These are phyloP conservation scores for Cavia aperea DNA, from an alignment of 2,113 vertebrate species.

Conservation along the genomic window DNA sequence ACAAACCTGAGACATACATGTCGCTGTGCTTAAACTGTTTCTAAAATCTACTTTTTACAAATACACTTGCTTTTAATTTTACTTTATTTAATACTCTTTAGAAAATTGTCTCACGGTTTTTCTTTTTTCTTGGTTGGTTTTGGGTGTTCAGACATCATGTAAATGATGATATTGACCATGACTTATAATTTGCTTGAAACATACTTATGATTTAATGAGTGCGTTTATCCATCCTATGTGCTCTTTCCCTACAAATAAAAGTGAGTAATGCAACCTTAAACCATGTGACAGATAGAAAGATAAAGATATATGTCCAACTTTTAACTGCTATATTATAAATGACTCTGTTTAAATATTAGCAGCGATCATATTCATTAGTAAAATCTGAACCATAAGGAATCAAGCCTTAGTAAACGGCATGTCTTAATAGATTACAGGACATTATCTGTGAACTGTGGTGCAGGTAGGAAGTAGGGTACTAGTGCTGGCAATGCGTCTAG, in stretches of 20 bases:
- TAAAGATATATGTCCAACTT: neutral
- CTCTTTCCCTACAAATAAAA: constrained; percentile 8
- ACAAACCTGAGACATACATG: neutral
- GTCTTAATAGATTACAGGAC: constrained; percentile 35
- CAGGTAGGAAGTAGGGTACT: neutral
- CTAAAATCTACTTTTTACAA: constrained; percentile 9
- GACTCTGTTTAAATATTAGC: constrained; percentile 37
- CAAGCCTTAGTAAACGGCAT: constrained; percentile 3
- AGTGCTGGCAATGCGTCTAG: neutral
- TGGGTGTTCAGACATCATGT: neutral
- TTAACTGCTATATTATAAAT: neutral
- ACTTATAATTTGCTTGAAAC: constrained; percentile 33
- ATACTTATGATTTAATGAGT: neutral
- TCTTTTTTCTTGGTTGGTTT: constrained; percentile 23
- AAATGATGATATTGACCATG: constrained; percentile 2
- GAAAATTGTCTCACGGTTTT: neutral
- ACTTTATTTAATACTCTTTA: neutral
- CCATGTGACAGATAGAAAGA: constrained; percentile 19
- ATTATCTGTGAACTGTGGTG: neutral
- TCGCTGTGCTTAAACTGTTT: constrained; percentile 11
- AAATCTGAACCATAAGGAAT: constrained; percentile 40
- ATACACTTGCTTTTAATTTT: neutral
- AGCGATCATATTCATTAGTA: constrained; percentile 1
- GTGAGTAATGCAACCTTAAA: neutral
- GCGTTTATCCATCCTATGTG: neutral